Base-by-base conservation (phyloP, 2,797 vertebrate species). In the Falco cherrug region DNA sequence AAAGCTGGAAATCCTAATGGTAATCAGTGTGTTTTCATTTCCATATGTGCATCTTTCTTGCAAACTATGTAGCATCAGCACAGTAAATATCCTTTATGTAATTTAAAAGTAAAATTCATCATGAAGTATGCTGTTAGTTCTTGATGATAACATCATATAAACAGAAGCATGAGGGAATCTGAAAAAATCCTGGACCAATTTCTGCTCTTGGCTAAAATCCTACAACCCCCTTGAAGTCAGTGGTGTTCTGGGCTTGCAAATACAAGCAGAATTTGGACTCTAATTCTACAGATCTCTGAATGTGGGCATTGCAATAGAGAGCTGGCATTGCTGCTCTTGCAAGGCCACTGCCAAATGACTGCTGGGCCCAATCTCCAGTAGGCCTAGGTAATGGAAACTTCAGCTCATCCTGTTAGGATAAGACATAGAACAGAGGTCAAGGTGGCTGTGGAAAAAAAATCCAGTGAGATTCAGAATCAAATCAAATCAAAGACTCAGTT, bases 41-140 rank as follows among this genome's bases (percentile, higher is more conserved):
- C 89, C 87, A 78, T 94, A 91, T 81, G 75, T 85, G 87, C 78
- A 92, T 89, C 82, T 95, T 94, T 91, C 82, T 92, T 87, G 65
- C 74, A 91, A 96, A 73, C 63, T 94, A 65, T 95, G 51, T 90
- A 78, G 68, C 85, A 89, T 48, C 18, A 3, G 90, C 80, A 77
- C 88, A 94, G 91, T 82, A 95, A 93, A 95, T 90, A 94, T 59
- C 56, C 26, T 92, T 94, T 82, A 77, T 79, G 60, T 84, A 94
- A 96, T 95, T 91, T 95, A 88, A 90, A 95, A 94, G 91, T 95
- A 84, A 96, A 96, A 93, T 93, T n/a, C 56, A 84, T 73, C 77
- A 82, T 45, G 75, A 87, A 88, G 82, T 57, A 70, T 76, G 61
- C 51, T 94, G 87, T 81, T 93, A 94, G 78, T 79, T 76, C 77